These are phyloP conservation scores for Sinosuthora webbiana DNA, from an alignment of 2,113 vertebrate genomes.

Conservation along the genomic window DNA sequence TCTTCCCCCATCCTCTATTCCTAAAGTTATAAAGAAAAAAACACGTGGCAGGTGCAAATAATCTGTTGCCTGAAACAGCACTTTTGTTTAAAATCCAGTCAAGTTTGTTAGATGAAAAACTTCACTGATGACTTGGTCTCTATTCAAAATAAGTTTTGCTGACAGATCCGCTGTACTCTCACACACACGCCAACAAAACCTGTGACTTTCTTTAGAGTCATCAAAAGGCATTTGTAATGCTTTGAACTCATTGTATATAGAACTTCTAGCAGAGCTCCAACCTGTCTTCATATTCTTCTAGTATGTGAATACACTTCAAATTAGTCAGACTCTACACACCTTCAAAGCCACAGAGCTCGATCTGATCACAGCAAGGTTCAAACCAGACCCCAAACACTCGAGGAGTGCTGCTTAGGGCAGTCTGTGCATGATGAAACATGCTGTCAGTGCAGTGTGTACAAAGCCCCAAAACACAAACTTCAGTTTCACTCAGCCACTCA, in stretches of 20 bases:
- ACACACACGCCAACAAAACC: not conserved
- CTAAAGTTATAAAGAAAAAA: not conserved
- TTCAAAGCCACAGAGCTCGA: fast-evolving
- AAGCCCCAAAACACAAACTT: not conserved
- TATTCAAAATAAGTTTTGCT: not conserved
- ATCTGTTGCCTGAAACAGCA: not conserved
- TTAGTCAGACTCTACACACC: not conserved
- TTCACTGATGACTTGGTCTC: not conserved
- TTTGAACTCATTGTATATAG: not conserved
- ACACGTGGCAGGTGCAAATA: not conserved
- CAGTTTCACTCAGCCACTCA: not conserved
- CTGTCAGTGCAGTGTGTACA: not conserved
- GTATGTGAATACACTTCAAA: not conserved
- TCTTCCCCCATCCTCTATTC: not conserved
- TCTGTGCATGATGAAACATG: not conserved
- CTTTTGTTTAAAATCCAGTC: not conserved
- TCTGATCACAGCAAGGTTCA: not conserved
- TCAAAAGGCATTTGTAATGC: not conserved
- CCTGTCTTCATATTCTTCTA: not conserved
- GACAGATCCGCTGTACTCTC: not conserved
- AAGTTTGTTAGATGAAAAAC: not conserved
- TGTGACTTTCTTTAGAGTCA: not conserved
- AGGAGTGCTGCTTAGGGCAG: not conserved
- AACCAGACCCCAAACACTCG: not conserved
- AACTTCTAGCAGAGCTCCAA: not conserved